Evolutionary conservation across 2,797 vertebrate genomes (phyloP), one percentile per base, ranked within the genome.

Genomic region (Xenops minutus): DNA sequence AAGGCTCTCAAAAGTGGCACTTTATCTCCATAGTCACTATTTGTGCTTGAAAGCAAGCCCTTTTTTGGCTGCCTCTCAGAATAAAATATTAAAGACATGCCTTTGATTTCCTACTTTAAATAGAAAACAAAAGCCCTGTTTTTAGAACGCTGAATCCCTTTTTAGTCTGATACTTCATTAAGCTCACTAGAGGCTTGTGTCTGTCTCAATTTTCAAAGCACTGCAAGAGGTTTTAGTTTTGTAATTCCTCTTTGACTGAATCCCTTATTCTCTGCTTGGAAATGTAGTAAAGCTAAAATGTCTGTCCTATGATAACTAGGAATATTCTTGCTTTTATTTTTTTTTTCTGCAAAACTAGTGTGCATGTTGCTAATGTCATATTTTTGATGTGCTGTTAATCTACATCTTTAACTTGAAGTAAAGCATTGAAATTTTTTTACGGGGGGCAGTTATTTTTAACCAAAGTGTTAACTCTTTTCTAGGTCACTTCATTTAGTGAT

Each of bases 111-210:
- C 52, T 54, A 36, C 71, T 97, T 82, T 79, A 90, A 84, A 49
- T 89, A 95, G 88, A 95, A 97, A 95, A 91, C 92, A 96, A 95
- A 97, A 80, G 34, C 27, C 69, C 80, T 93, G 63, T 24, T 96
- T 94, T 93, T 84, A 82, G 75, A 37, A 95, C 78, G 44, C 71
- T 77, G 78, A 88, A 91, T 88, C 9, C 32, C 74, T 92, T 93
- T 96, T 95, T 67, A 56, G 77, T 96, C 74, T 78, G 82, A 85
- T 96, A 95, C 81, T 89, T 94, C 75, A 82, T 96, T 95, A 92
- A 91, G 49, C 63, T 92, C 80, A 63, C 85, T 52, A 62, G 79
- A 92, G 82, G 76, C 46, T 75, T 76, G 48, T 83, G 76, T 85
- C 79, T 26, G 18, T 92, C 91, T 96, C 89, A 72, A 3, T 89